Conservation (phyloP, 2,797 vertebrate genomes). For the Bradypodion pumilum region DNA sequence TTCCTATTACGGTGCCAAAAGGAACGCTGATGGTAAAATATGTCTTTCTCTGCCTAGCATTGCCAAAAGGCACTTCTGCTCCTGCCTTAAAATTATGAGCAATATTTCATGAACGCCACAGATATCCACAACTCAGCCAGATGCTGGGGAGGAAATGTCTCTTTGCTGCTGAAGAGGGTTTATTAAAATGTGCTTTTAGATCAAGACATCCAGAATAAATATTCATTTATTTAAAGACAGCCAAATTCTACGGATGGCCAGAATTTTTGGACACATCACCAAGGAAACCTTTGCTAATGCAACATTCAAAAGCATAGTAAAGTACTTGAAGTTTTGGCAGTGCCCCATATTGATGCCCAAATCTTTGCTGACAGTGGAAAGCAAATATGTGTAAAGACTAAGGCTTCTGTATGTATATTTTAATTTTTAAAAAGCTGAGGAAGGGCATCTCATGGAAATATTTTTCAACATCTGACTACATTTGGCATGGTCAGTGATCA, state of each 20-base stretch:
- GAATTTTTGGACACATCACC: background rate
- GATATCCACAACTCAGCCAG: constrained; percentile 43
- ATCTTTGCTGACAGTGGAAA: background rate
- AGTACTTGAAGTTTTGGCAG: background rate
- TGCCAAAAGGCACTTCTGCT: constrained; percentile 66
- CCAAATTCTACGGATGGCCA: background rate
- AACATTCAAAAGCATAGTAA: constrained; percentile 17
- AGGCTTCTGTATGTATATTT: rapidly evolving
- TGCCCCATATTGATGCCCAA: constrained; percentile 7
- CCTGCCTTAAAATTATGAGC: constrained; percentile 55
- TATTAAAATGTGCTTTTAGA: constrained; percentile 26
- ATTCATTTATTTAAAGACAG: constrained; percentile 19
- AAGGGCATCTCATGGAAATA: background rate
- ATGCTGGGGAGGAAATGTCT: constrained; percentile 27
- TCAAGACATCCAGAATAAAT: constrained; percentile 32
- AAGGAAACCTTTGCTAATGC: constrained; percentile 11
- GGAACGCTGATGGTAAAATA: constrained; percentile 66
- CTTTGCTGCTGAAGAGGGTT: constrained; percentile 18
- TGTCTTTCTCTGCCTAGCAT: constrained; percentile 15
- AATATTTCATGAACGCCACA: constrained; percentile 31
- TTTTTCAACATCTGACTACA: background rate
- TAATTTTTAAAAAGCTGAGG: background rate
- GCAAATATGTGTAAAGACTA: background rate
- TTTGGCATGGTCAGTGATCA: background rate
- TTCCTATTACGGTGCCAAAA: constrained; percentile 65